Evolutionary conservation across 2,113 vertebrate genomes (phyloP).

Genomic region (Calyptomena viridis): DNA sequence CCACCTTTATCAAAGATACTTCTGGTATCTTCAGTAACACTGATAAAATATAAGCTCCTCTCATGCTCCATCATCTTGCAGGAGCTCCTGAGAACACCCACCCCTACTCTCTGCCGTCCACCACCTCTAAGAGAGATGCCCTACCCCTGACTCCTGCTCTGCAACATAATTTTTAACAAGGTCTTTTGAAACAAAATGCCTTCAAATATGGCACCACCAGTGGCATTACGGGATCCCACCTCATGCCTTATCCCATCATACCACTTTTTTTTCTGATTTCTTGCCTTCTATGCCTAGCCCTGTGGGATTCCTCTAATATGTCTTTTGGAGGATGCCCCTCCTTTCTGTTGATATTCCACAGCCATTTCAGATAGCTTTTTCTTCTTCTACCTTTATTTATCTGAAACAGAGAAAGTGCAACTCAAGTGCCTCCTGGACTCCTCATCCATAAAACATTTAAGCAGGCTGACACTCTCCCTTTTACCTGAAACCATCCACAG

Average conservation of each 20-base stretch:
- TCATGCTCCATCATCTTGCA: not conserved
- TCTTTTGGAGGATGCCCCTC: not conserved
- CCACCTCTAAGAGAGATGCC: not conserved
- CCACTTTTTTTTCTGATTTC: not conserved
- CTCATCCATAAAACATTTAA: not conserved
- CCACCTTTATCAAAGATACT: not conserved
- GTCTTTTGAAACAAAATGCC: not conserved
- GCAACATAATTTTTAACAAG: not conserved
- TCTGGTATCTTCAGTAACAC: not conserved
- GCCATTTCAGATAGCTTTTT: not conserved
- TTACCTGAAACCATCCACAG: not conserved
- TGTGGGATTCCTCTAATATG: not conserved
- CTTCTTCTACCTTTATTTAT: not conserved
- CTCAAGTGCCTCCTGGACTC: not conserved
- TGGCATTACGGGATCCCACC: not conserved
- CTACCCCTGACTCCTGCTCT: not conserved
- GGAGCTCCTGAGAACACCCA: not conserved
- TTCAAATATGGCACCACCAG: not conserved
- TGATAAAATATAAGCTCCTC: not conserved
- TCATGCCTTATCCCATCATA: not conserved
- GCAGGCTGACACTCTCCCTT: not conserved
- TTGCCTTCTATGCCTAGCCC: not conserved
- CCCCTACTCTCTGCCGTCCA: rapidly evolving
- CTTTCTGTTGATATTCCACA: not conserved
- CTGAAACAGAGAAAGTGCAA: not conserved